These are phyloP conservation scores for Cryptus viduatorius DNA, from an alignment of 2,888 invertebrate species.

Conservation along the genomic window DNA sequence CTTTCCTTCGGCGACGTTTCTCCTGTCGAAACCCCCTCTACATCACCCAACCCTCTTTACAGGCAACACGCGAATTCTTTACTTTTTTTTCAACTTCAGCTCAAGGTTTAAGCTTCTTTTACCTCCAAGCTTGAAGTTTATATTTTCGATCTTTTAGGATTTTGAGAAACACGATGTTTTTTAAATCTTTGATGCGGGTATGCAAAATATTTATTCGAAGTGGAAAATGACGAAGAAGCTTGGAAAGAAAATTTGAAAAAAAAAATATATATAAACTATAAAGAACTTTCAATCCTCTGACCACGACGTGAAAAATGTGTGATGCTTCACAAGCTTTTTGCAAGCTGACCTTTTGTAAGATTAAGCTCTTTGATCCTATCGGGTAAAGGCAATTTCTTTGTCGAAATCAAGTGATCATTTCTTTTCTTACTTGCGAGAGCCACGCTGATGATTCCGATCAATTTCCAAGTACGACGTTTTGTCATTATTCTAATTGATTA, in stretches of 20 bases:
- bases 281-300: no score
- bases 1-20: constrained; percentile 82
- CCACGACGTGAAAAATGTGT: not conserved
- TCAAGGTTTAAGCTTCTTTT: not conserved
- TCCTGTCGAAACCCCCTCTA: constrained; percentile 37
- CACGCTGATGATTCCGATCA: no score
- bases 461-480: no score
- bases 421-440: no score
- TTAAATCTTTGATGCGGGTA: not conserved
- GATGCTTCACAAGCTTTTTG: no score
- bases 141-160: not conserved
- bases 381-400: no score
- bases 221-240: not conserved
- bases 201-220: not conserved
- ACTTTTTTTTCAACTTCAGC: not conserved
- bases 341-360: no score
- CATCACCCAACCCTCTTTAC: constrained; percentile 1
- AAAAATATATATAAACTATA: no score
- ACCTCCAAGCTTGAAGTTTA: not conserved
- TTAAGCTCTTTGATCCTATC: no score
- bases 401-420: no score
- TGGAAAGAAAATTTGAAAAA: not conserved
- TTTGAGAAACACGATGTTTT: not conserved
- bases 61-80: constrained; percentile 4
- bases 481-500: no score